Evolutionary conservation across 2,888 invertebrate species (phyloP), one percentile per base, ranked within the genome.

Genomic region (Margaritifera margaritifera): DNA sequence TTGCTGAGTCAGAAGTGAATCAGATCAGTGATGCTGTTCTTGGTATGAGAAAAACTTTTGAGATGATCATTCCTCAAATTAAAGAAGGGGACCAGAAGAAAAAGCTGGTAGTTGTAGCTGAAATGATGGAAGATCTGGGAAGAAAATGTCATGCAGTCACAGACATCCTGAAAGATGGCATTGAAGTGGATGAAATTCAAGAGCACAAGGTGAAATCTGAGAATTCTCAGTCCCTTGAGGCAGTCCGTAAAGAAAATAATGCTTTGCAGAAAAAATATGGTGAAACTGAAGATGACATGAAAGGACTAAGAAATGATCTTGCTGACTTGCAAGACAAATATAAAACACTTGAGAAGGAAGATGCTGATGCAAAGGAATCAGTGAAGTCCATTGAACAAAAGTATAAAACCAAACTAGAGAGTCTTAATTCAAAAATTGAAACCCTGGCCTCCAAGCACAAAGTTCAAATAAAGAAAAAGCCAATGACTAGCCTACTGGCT

Each of bases 351-450:
- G 76, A 82, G 68, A 64, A 69, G 27, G 80, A 80, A 57, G 81
- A 85, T 64, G 66, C 68, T 54, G 72, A 80, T 65, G 69, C 87
- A 55, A 84, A 84, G 64, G 83, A 86, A 71, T 76, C 85, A 84
- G 91, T 95, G 84, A 93, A 93, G 72, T 88, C 92, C 1, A 90
- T 92, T 76, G 90, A 91, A 66, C 92, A 92, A 69, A 92, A 92
- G 71, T 92, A 93, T 66, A 79, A 86, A 61, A 82, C 84, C 3
- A 94, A 96, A 89, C 92, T 95, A 56, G 93, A 94, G 75, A 90
- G 95, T 82, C 94, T 96, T 93, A 94, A 94, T 55, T 94, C 94
- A 31, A 92, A 96, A 63, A 94, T 97, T 71, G 93, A 96, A 86
- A 95, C 96, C 87, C 91, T 97, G 51, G 95, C 96, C 55, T 42